Percentiles rank a stretch among this genome's conserved stretches.
Evolutionary conservation across 2,888 invertebrate species (phyloP).

Genomic region (Cotesia congregata): DNA sequence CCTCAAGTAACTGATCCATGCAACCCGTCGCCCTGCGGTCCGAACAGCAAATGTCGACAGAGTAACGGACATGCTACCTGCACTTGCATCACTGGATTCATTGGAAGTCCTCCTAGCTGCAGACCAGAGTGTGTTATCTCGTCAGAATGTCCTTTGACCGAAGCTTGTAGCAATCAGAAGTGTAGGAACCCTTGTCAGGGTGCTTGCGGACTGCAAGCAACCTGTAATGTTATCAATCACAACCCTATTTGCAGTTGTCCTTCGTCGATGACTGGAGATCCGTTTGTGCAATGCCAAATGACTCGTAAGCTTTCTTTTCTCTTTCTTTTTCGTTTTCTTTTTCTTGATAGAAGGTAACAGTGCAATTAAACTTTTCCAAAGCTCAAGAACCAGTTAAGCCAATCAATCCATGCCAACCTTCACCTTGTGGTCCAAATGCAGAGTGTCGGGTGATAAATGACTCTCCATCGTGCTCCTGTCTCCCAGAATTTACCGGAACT

Average conservation of each 20-base stretch:
- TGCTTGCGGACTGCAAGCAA: conserved; percentile 72
- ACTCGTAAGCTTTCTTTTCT: conserved; percentile 59
- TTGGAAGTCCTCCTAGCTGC: conserved; percentile 78
- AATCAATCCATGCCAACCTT: conserved; percentile 63
- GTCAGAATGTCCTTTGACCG: conserved; percentile 76
- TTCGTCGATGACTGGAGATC: conserved; percentile 69
- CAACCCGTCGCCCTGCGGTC: conserved; percentile 78
- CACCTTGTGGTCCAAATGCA: conserved; percentile 73
- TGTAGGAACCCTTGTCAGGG: conserved; percentile 72
- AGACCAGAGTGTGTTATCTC: conserved; percentile 80
- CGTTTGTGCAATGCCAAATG: conserved; percentile 75
- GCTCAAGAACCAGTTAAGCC: conserved; percentile 44
- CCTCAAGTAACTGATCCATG: conserved; percentile 71
- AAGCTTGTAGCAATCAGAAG: conserved; percentile 78
- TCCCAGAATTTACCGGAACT: conserved; percentile 79
- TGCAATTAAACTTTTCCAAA: conserved; percentile 7
- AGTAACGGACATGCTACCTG: conserved; percentile 78
- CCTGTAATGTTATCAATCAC: conserved; percentile 73
- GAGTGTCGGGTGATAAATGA: conserved; percentile 78
- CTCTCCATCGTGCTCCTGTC: conserved; percentile 76
- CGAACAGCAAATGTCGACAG: conserved; percentile 78
- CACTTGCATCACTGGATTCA: conserved; percentile 76
- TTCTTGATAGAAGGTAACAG: neutral
- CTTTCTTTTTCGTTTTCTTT: too few relatives aligned
- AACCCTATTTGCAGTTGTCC: conserved; percentile 72